Conservation (phyloP, 2,797 vertebrate genomes). For the Hippocampus kuda region DNA sequence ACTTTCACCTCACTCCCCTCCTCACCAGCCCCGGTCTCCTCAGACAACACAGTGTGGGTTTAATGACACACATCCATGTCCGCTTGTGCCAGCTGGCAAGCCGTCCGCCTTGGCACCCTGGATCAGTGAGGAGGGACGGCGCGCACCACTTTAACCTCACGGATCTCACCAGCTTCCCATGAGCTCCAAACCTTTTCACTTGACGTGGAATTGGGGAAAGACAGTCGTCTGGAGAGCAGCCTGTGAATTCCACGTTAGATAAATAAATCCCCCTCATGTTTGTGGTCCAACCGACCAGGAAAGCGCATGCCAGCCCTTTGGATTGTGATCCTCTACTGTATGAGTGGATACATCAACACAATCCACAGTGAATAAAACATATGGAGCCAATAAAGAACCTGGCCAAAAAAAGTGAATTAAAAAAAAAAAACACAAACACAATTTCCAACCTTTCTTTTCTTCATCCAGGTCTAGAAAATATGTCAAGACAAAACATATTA, state of each 20-base stretch:
- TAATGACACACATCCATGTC: constrained; percentile 68
- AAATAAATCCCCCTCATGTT: constrained; percentile 66
- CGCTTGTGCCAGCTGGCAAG: constrained; percentile 59
- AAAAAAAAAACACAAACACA: constrained; percentile 40
- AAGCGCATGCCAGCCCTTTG: constrained; percentile 47
- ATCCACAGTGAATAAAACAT: constrained; percentile 47
- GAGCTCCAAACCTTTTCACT: constrained; percentile 46
- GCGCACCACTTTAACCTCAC: constrained; percentile 60
- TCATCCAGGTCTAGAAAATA: constrained; percentile 20
- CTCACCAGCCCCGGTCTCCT: constrained; percentile 32
- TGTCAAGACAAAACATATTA: constrained; percentile 24
- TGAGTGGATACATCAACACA: constrained; percentile 48
- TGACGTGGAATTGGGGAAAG: constrained; percentile 50
- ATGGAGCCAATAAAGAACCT: constrained; percentile 51
- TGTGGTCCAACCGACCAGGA: constrained; percentile 55
- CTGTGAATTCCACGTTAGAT: constrained; percentile 60
- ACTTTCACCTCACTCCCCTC: constrained; percentile 45
- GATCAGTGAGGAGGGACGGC: constrained; percentile 48
- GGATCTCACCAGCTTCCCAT: constrained; percentile 53
- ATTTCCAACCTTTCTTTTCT: constrained; percentile 36
- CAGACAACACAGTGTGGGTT: constrained; percentile 65
- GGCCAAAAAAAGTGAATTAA: constrained; percentile 25
- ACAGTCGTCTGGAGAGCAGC: constrained; percentile 52
- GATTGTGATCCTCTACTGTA: constrained; percentile 43
- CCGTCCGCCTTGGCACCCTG: constrained; percentile 36